These are phyloP conservation scores for Centrocercus urophasianus DNA, from an alignment of 2,113 vertebrate genomes.

Conservation along the genomic window DNA sequence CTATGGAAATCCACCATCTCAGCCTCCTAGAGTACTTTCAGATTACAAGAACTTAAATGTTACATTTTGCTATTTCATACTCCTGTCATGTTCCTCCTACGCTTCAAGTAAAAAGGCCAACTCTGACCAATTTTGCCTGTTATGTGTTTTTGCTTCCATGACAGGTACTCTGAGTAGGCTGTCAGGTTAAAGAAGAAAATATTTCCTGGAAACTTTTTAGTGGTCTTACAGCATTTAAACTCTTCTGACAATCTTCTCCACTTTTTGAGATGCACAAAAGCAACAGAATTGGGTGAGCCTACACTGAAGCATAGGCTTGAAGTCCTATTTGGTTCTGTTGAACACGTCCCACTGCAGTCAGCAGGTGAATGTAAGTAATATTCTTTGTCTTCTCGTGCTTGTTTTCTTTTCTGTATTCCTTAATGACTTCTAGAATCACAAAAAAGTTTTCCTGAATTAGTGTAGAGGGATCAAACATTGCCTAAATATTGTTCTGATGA, in stretches of 20 bases:
- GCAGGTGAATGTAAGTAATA: neutral
- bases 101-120: neutral
- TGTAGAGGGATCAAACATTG: neutral
- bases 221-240: neutral
- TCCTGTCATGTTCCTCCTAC: neutral
- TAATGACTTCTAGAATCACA: neutral
- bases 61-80: neutral
- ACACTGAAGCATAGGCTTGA: neutral
- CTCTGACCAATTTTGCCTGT: neutral
- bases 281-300: neutral
- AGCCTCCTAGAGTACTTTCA: neutral
- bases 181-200: conserved; percentile 1
- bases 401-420: neutral
- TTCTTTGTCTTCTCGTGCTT: neutral
- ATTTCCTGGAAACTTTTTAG: neutral
- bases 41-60: neutral
- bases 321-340: neutral
- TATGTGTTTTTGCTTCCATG: neutral
- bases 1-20: neutral
- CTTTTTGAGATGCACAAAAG: neutral
- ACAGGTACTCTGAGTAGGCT: neutral
- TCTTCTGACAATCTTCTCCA: neutral
- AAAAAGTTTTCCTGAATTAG: neutral
- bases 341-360: fast-evolving
- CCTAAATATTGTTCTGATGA: neutral